phyloP scores from a whole-genome alignment of 2,113 vertebrate genomes.

The Xenopus borealis region DNA sequence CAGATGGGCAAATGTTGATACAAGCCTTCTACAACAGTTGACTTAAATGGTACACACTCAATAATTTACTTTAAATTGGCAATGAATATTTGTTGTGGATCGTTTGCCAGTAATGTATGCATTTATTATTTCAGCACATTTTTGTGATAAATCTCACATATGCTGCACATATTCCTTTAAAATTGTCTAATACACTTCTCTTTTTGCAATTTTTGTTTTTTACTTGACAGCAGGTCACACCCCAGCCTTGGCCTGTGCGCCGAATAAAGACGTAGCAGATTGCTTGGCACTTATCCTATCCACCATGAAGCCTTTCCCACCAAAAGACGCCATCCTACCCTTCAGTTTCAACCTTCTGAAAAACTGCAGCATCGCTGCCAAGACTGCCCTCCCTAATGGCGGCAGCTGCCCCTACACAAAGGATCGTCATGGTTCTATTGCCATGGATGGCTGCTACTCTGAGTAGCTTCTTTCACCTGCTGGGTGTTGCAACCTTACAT shows the following conservation, averaged over 20 bases:
- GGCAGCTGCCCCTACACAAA: conserved; percentile 69
- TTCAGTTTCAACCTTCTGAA: conserved; percentile 90
- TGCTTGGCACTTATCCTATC: conserved; percentile 97
- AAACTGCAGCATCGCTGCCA: conserved; percentile 83
- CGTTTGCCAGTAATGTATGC: too few species aligned
- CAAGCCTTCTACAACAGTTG: too few species aligned
- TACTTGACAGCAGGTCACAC: conserved; percentile 71
- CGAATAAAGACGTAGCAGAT: conserved; percentile 95
- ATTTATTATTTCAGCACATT: too few species aligned
- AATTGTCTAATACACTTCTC: background rate
- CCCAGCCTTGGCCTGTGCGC: conserved; percentile 91
- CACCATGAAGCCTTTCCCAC: conserved; percentile 97
- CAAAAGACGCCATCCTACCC: conserved; percentile 79
- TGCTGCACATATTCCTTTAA: too few species aligned
- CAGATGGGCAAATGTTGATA: too few species aligned
- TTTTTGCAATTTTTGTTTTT: conserved; percentile 15
- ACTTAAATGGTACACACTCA: too few species aligned
- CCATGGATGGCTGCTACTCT: conserved; percentile 88
- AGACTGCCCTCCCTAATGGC: conserved; percentile 71
- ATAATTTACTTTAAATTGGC: too few species aligned
- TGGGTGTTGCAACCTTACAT: conserved; percentile 69
- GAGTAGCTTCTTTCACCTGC: conserved; percentile 65
- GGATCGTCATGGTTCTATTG: conserved; percentile 74
- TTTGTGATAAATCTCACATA: too few species aligned
- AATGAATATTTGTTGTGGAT: too few species aligned